Evolutionary conservation across 2,797 vertebrate species (phyloP).

Genomic region (Anguilla anguilla): DNA sequence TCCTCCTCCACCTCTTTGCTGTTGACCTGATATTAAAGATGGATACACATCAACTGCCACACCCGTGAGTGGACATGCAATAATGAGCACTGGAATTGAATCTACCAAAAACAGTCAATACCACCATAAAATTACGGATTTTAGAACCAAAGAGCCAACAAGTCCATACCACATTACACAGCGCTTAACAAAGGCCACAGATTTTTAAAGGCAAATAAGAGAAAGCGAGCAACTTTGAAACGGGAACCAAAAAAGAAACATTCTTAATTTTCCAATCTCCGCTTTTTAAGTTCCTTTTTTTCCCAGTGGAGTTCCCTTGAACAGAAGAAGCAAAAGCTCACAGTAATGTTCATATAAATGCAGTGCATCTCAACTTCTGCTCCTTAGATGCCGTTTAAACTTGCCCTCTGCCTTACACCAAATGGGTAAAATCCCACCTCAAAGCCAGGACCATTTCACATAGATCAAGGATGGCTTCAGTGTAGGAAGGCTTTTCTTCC

Average conservation of each 20-base stretch:
- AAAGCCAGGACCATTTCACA: too few relatives aligned
- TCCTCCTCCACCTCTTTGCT: slow-evolving; percentile 69
- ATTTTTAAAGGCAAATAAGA: background rate
- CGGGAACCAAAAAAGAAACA: background rate
- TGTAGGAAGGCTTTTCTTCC: background rate
- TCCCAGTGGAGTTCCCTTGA: background rate
- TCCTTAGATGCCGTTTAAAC: background rate
- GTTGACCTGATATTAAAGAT: slow-evolving; percentile 50
- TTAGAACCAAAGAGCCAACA: background rate
- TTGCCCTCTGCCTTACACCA: background rate
- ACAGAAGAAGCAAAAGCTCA: background rate
- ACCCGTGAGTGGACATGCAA: background rate
- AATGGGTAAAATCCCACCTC: background rate
- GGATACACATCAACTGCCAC: background rate
- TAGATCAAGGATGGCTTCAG: background rate
- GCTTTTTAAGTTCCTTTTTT: background rate
- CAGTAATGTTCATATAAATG: background rate
- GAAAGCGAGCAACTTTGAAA: background rate
- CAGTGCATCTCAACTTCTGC: background rate
- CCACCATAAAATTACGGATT: background rate
- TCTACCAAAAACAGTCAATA: background rate
- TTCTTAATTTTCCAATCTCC: background rate
- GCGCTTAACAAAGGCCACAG: background rate
- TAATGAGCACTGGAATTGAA: background rate
- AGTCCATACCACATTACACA: background rate